Evolutionary conservation across 2,113 vertebrate genomes (phyloP).

Genomic region (Rhinoderma darwinii): DNA sequence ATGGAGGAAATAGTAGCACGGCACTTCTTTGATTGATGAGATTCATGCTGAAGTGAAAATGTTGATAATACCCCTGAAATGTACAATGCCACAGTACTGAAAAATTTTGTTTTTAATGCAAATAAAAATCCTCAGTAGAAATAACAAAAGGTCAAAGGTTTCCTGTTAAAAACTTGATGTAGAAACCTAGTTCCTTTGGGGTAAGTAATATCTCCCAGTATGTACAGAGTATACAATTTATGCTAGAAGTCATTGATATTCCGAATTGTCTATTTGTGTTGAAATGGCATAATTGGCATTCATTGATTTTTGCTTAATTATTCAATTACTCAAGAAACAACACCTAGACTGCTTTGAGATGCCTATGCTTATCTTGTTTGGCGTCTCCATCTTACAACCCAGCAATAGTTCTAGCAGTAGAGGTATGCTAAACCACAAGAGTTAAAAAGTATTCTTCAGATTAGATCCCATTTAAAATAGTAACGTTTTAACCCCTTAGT

Average conservation of each 20-base stretch:
- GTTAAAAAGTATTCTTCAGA: no score
- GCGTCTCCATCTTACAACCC: not conserved
- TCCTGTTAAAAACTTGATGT: not conserved
- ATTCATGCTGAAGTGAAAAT: not conserved
- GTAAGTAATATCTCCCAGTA: not conserved
- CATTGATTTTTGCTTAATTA: not conserved
- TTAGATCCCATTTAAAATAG: no score
- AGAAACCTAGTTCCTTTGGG: not conserved
- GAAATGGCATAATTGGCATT: not conserved
- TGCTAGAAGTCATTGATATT: no score
- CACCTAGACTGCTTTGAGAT: not conserved
- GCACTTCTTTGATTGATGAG: not conserved
- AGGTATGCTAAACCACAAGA: not conserved
- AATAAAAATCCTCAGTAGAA: not conserved
- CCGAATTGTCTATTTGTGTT: no score
- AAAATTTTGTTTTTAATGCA: not conserved
- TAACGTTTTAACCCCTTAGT: no score
- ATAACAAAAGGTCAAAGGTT: conserved; percentile 4
- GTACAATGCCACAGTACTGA: not conserved
- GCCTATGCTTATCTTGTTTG: not conserved
- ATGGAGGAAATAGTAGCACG: not conserved
- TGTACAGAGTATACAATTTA: not conserved
- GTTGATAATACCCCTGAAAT: not conserved
- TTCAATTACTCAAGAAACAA: not conserved
- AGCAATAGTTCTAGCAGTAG: not conserved